Evolutionary conservation across 2,888 invertebrate species (phyloP), one percentile per base, ranked within the genome.

Genomic region (Heliconius ismenius): DNA sequence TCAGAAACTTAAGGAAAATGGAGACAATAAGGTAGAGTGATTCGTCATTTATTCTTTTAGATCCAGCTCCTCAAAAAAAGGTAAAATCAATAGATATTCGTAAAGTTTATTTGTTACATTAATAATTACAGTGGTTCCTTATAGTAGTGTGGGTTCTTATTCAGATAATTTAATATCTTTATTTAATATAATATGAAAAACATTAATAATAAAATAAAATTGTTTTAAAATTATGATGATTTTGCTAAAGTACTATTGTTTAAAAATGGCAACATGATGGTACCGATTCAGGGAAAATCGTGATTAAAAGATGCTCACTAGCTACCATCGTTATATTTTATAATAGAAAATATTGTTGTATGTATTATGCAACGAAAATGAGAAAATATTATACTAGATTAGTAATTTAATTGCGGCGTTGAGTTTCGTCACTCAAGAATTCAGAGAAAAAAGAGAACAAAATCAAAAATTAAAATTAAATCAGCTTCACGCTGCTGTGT

Each of bases 1-100:
- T 67, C 2, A n/a, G 13, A 60, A 36, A 36, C 65, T 67, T 67
- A 67, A 67, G 39, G 67, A 67, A 39, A 67, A 6, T 43, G n/a
- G 2, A n/a, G 13, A n/a, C 36, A 36, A n/a, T 36, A 36, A 65
- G 21, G 32, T 18, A 32, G 32, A 64, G 65, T 36, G 65, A 11
- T 36, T 65, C 21, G 36, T 36, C 36, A 65, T 65, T 64, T 10
- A 21, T 28, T 24, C 4, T 24, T 60, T 24, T 60, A 49, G 7
- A 49, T 49, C 7, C 7, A 49, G 7, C 49, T 18, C 0, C 18
- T n/a, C n/a, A 7, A 9, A n/a, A 58, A 58, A 58, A 10, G 6
- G 7, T n/a, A n/a, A n/a, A 39, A 11, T 39, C 39, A 11, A 49
- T 6, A 18, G 4, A 4, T 49, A 49, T 49, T 18, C 18, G 9